Conservation (phyloP, 2,113 vertebrate genomes). For the Eira barbara region DNA sequence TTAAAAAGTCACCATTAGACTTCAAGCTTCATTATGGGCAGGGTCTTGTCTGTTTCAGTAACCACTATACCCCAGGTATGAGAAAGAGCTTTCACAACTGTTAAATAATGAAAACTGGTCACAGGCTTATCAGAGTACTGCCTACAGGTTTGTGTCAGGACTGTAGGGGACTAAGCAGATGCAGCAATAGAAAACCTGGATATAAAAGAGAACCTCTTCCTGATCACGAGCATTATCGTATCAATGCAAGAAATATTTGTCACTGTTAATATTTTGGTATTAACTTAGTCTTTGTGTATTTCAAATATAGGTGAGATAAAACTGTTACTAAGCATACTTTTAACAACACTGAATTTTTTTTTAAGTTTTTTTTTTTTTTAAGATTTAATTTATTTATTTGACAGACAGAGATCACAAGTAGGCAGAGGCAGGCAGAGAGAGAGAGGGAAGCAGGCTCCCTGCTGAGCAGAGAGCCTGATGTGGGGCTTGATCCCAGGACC, state of each 20-base stretch:
- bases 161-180: not conserved
- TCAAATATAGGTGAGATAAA: not conserved
- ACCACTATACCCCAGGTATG: not conserved
- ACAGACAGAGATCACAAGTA: too few species aligned
- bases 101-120: not conserved
- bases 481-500: too few species aligned
- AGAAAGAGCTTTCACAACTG: not conserved
- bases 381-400: too few species aligned
- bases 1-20: not conserved
- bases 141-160: not conserved
- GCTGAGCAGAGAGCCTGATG: too few species aligned
- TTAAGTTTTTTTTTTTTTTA: too few species aligned
- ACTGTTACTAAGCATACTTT: not conserved
- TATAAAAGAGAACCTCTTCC: not conserved
- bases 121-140: not conserved
- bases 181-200: not conserved
- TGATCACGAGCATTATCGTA: not conserved
- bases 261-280: not conserved
- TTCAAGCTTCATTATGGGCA: not conserved
- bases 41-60: not conserved
- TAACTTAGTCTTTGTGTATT: not conserved
- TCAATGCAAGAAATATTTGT: not conserved
- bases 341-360: not conserved
- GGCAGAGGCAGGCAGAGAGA: too few species aligned
- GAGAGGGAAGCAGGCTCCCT: too few species aligned